Conservation (phyloP, 2,113 vertebrate species). For the Anolis carolinensis region DNA sequence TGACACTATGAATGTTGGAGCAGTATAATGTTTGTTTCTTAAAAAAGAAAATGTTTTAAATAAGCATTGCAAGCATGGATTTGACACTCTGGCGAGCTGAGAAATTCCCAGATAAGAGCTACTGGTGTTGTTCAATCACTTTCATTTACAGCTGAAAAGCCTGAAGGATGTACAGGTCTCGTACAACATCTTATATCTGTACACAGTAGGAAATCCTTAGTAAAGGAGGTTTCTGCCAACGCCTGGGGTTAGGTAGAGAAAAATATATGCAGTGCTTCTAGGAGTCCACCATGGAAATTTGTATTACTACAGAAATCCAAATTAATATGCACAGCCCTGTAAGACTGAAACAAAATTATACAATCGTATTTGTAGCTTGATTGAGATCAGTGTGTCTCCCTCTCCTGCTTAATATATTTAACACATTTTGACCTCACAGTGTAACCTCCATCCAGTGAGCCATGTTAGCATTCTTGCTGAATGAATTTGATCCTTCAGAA, state of each 20-base stretch:
- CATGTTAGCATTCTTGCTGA: slow-evolving; percentile 29
- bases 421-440: slow-evolving; percentile 8
- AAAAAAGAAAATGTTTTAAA: slow-evolving; percentile 45
- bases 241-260: slow-evolving; percentile 9
- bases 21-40: slow-evolving; percentile 13
- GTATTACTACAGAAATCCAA: slow-evolving; percentile 13
- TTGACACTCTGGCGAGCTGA: slow-evolving; percentile 6
- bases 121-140: slow-evolving; percentile 4
- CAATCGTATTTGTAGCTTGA: neutral
- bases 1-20: neutral
- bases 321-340: neutral
- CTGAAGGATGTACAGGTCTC: neutral
- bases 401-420: slow-evolving; percentile 14
- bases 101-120: slow-evolving; percentile 41
- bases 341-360: neutral
- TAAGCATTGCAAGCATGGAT: slow-evolving; percentile 2
- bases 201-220: slow-evolving; percentile 5
- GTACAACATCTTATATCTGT: slow-evolving; percentile 18
- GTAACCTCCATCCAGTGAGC: slow-evolving; percentile 18
- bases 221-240: slow-evolving; percentile 14
- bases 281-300: slow-evolving; percentile 26
- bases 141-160: slow-evolving; percentile 44
- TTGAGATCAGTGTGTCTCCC: neutral
- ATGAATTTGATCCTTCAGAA: slow-evolving; percentile 36
- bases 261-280: neutral